A percentile compares a stretch with the other conserved stretches of the same genome.
Conservation (phyloP, 1,140 invertebrate genomes). For the Geopemphigus sp. region DNA sequence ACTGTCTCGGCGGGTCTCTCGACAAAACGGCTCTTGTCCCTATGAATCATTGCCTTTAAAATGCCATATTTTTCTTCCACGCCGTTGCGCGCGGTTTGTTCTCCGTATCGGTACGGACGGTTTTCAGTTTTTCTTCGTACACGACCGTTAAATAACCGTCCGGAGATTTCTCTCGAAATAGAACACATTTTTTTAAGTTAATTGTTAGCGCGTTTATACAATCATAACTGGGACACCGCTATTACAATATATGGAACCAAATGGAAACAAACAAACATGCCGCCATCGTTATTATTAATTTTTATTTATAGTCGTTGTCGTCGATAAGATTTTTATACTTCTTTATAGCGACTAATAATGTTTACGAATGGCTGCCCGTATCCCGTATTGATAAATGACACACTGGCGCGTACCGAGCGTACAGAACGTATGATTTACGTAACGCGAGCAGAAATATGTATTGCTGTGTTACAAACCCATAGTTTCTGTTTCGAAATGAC, state of each 20-base stretch:
- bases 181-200: not conserved
- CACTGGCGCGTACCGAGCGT: not conserved
- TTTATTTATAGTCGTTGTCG: not conserved
- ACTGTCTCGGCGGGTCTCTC: too few species aligned
- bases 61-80: not conserved
- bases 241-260: not conserved
- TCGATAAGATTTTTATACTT: too few species aligned
- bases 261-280: not conserved
- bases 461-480: not conserved
- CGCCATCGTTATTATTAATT: not conserved
- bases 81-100: too few species aligned
- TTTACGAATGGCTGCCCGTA: too few species aligned
- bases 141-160: not conserved
- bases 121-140: not conserved
- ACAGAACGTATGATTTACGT: conserved; percentile 8
- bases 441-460: not conserved
- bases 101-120: not conserved
- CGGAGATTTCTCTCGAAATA: not conserved
- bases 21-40: not conserved
- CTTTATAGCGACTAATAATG: too few species aligned
- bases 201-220: too few species aligned
- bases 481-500: conserved; percentile 20
- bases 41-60: not conserved
- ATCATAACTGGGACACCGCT: too few species aligned
- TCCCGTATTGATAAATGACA: not conserved